phyloP scores from a whole-genome alignment of 2,888 invertebrate species.

The Phyllotreta striolata region DNA sequence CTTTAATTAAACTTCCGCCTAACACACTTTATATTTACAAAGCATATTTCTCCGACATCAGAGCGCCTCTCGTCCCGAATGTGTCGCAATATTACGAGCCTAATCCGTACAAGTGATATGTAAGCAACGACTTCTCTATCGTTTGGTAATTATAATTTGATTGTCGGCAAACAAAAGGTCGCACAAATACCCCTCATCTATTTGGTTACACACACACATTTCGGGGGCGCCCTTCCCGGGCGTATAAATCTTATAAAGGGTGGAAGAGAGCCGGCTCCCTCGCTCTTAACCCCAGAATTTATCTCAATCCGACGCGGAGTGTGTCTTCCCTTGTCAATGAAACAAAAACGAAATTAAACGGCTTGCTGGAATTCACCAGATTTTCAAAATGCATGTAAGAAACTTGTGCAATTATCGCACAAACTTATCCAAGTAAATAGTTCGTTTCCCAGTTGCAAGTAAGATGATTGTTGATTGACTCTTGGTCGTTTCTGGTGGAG shows the following conservation, averaged over 20 bases:
- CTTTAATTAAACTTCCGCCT: too few species aligned
- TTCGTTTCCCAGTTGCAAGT: too few species aligned
- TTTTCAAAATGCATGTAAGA: too few species aligned
- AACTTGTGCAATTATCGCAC: too few species aligned
- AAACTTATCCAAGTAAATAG: too few species aligned
- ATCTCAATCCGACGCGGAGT: conserved; percentile 5
- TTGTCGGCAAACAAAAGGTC: conserved; percentile 9
- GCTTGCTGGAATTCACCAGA: too few species aligned
- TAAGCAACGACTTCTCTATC: conserved; percentile 5
- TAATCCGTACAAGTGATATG: background rate
- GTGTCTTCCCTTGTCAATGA: conserved; percentile 7
- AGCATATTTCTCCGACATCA: too few species aligned
- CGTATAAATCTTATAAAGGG: conserved; percentile 8
- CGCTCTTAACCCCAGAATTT: conserved; percentile 6
- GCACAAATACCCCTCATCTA: conserved; percentile 8
- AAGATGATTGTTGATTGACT: too few species aligned
- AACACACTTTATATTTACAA: too few species aligned
- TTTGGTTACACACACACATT: conserved; percentile 1
- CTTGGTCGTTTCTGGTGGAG: too few species aligned
- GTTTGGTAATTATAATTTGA: conserved; percentile 5
- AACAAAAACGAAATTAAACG: conserved; percentile 2
- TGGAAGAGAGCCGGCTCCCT: conserved; percentile 4
- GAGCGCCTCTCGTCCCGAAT: too few species aligned
- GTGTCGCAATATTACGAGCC: too few species aligned
- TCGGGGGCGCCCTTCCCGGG: background rate